Evolutionary conservation across 2,888 invertebrate species (phyloP).

Genomic region (Nomada ferruginata): DNA sequence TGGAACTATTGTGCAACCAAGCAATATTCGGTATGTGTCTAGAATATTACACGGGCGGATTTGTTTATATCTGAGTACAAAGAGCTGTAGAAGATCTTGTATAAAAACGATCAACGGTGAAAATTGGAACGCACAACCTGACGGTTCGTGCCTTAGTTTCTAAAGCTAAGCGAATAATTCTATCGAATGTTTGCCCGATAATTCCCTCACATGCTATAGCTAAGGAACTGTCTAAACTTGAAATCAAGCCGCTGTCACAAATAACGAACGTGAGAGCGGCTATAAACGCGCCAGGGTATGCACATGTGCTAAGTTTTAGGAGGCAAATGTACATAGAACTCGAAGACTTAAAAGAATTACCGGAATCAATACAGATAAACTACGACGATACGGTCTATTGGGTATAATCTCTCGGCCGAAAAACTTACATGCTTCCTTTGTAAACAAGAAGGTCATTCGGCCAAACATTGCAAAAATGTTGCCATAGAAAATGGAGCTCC

Average conservation of each 20-base stretch:
- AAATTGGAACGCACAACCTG: neutral
- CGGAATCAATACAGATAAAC: neutral
- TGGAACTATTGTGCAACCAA: neutral
- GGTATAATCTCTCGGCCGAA: constrained; percentile 1
- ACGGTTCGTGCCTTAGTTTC: neutral
- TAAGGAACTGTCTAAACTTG: neutral
- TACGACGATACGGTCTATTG: constrained; percentile 6
- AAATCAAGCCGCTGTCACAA: neutral
- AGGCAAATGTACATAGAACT: constrained; percentile 10
- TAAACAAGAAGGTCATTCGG: constrained; percentile 23
- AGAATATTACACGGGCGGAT: neutral
- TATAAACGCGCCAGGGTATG: neutral
- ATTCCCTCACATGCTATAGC: neutral
- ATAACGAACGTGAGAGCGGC: constrained; percentile 11
- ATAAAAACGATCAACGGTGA: neutral
- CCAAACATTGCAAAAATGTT: neutral
- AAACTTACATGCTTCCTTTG: constrained; percentile 17
- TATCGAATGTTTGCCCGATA: constrained; percentile 8
- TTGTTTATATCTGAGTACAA: neutral
- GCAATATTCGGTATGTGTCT: neutral
- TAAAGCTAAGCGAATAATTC: neutral
- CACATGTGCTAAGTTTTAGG: constrained; percentile 5
- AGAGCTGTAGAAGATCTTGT: neutral
- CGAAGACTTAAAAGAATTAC: constrained; percentile 10
- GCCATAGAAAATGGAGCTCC: too few relatives aligned